Conservation (phyloP, 2,113 vertebrate genomes). For the Colossoma macropomum region DNA sequence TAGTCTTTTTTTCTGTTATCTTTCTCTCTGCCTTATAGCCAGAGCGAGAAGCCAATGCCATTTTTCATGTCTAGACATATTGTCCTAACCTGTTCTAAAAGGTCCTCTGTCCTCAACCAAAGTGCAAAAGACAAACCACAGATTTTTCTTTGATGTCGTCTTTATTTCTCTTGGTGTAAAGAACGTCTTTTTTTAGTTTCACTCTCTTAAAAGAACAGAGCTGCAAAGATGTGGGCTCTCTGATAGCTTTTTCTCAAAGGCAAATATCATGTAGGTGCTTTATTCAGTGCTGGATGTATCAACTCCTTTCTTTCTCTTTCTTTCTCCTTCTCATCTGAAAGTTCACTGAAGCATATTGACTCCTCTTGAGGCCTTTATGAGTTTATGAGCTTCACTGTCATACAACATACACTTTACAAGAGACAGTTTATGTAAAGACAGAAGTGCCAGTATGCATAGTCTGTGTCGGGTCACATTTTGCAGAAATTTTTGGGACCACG, state of each 20-base stretch:
- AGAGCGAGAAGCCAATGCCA: constrained; percentile 2
- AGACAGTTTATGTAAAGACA: neutral
- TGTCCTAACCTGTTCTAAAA: constrained; percentile 15
- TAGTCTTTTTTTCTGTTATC: constrained; percentile 3
- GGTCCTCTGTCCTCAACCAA: constrained; percentile 13
- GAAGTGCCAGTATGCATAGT: neutral
- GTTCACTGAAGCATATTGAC: constrained; percentile 25
- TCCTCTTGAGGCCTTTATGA: constrained; percentile 16
- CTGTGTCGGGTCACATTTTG: too few relatives aligned
- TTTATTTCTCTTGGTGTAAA: neutral
- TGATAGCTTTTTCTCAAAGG: constrained; percentile 13
- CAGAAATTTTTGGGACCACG: too few relatives aligned
- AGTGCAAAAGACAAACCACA: constrained; percentile 21
- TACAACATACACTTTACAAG: neutral
- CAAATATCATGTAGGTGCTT: neutral
- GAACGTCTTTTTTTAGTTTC: constrained; percentile 2
- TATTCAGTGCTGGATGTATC: constrained; percentile 31
- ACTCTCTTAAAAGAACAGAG: neutral
- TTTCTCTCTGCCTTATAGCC: constrained; percentile 1
- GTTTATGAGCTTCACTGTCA: constrained; percentile 29
- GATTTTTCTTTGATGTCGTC: constrained; percentile 10
- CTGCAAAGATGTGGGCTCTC: neutral
- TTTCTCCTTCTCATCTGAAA: neutral
- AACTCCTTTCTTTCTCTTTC: neutral
- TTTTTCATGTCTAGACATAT: constrained; percentile 46